These are phyloP conservation scores for Uloborus diversus DNA, from an alignment of 1,140 invertebrate genomes.

Conservation along the genomic window DNA sequence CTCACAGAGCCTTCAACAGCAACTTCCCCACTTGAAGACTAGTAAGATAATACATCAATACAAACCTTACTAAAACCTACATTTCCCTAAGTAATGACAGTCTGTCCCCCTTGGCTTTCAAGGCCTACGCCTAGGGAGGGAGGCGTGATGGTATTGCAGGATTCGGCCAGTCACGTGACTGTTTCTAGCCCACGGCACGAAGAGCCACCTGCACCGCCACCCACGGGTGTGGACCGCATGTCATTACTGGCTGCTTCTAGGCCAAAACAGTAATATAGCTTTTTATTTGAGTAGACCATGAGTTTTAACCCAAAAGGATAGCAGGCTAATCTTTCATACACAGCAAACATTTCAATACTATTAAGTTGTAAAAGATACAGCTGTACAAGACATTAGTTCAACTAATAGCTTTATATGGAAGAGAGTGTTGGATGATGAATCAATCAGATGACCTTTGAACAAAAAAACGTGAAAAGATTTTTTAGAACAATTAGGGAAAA, in stretches of 20 bases:
- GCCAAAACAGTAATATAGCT: slow-evolving; percentile 18
- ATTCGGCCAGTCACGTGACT: slow-evolving; percentile 49
- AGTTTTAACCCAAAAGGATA: too few species aligned
- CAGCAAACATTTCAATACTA: too few species aligned
- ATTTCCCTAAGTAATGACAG: background rate
- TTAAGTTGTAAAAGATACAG: too few species aligned
- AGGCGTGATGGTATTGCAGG: slow-evolving; percentile 56
- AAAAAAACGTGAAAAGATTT: background rate
- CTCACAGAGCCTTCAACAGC: background rate
- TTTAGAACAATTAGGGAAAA: background rate
- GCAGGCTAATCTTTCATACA: too few species aligned
- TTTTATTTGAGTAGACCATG: background rate
- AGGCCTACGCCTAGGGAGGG: slow-evolving; percentile 46
- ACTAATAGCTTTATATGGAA: background rate
- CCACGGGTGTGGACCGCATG: slow-evolving; percentile 54
- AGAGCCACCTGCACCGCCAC: slow-evolving; percentile 57
- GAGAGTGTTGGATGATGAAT: background rate
- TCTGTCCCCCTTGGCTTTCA: slow-evolving; percentile 18
- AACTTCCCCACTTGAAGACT: background rate
- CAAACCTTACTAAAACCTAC: background rate
- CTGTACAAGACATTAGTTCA: background rate
- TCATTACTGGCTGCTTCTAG: slow-evolving; percentile 18
- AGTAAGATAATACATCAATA: background rate
- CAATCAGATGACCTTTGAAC: background rate
- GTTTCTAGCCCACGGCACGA: slow-evolving; percentile 57